Conservation (phyloP, 2,113 vertebrate genomes). For the Junco hyemalis region DNA sequence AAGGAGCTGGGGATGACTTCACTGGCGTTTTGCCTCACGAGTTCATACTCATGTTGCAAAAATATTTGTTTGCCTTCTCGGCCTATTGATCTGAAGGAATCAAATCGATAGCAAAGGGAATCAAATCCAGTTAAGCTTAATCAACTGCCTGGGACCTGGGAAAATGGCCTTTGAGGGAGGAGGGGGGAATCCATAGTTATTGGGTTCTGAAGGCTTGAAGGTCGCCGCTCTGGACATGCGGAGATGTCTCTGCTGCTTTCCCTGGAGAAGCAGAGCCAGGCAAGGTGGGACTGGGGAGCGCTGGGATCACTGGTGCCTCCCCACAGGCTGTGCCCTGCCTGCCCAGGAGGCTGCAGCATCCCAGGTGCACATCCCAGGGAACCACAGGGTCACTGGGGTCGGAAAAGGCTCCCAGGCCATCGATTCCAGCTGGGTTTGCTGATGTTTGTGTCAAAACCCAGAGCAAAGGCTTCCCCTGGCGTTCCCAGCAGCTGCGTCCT, state of each 20-base stretch:
- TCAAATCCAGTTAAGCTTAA: neutral
- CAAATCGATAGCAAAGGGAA: neutral
- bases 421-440: neutral
- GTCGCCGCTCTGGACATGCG: accelerated
- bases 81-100: neutral
- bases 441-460: neutral
- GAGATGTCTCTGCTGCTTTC: neutral
- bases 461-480: neutral
- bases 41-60: neutral
- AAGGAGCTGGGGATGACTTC: neutral
- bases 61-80: neutral
- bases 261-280: accelerated
- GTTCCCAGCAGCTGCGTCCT: neutral
- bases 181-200: neutral
- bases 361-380: neutral
- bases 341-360: neutral
- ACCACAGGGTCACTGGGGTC: accelerated
- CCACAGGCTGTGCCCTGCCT: neutral
- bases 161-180: neutral
- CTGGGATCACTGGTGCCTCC: neutral
- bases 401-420: neutral
- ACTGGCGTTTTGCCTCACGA: neutral
- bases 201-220: neutral
- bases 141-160: neutral
- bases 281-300: accelerated